A percentile compares a stretch with the other conserved stretches of the same genome.
phyloP scores from a whole-genome alignment of 2,888 invertebrate species.

The Norana najaformis region DNA sequence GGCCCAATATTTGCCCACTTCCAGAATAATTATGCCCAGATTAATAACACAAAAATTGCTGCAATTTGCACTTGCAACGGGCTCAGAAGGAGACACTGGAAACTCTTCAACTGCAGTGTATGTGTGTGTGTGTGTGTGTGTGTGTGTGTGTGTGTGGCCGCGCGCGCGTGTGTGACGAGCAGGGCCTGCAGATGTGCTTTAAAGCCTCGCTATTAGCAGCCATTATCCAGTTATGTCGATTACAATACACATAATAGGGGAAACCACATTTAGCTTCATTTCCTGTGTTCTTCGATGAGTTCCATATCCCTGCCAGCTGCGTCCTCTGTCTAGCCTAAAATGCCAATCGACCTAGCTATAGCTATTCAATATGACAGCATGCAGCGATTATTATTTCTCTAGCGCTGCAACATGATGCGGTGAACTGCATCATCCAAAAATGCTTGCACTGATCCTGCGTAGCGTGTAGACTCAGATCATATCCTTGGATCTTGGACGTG shows the following conservation, averaged over 20 bases:
- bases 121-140: no score
- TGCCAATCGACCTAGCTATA: neutral
- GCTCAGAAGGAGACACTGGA: neutral
- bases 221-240: neutral
- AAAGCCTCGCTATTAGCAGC: neutral
- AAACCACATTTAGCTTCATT: neutral
- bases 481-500: neutral
- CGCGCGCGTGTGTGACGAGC: no score
- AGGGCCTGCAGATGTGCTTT: neutral
- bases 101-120: neutral
- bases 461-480: neutral
- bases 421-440: neutral
- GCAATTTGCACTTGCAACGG: neutral
- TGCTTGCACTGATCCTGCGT: neutral
- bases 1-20: neutral
- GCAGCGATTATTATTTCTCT: neutral
- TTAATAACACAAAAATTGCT: neutral
- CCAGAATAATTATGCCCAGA: neutral
- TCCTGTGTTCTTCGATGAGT: neutral
- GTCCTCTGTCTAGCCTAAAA: no score
- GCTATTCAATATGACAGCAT: neutral
- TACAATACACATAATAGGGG: neutral
- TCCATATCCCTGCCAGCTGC: neutral
- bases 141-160: no score
- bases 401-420: neutral